These are phyloP conservation scores for Piaya cayana DNA, from an alignment of 2,113 vertebrate genomes.

Conservation along the genomic window DNA sequence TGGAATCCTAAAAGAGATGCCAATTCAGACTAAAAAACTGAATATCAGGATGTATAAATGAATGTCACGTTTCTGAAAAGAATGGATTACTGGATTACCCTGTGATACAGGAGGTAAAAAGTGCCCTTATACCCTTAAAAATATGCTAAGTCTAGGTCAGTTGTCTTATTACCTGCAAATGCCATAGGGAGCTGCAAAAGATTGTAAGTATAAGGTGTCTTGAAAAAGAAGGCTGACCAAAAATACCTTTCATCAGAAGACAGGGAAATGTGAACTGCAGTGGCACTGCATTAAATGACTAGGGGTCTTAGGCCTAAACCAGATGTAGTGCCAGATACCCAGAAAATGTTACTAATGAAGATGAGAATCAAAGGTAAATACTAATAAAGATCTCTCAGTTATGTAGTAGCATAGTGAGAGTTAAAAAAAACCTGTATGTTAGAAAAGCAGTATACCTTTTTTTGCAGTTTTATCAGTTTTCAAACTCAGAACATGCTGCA, in stretches of 20 bases:
- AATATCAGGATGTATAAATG: background rate
- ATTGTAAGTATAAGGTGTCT: background rate
- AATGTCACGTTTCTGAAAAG: background rate
- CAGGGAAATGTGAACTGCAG: background rate
- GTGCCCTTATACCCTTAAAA: background rate
- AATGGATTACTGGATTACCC: background rate
- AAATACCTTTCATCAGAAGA: background rate
- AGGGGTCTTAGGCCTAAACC: background rate
- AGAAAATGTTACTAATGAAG: background rate
- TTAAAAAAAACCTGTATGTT: background rate
- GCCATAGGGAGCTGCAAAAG: background rate
- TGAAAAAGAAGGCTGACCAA: background rate
- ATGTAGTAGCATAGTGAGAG: accelerated
- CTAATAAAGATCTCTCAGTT: background rate
- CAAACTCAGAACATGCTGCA: background rate
- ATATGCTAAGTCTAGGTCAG: background rate
- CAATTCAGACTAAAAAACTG: background rate
- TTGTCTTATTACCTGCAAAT: background rate
- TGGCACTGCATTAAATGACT: background rate
- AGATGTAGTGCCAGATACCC: background rate
- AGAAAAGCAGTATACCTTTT: background rate
- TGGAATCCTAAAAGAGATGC: background rate
- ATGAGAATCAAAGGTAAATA: background rate
- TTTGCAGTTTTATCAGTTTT: accelerated
- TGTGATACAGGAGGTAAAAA: background rate